Conservation (phyloP, 2,113 vertebrate genomes). For the Pelecanoides urinatrix region DNA sequence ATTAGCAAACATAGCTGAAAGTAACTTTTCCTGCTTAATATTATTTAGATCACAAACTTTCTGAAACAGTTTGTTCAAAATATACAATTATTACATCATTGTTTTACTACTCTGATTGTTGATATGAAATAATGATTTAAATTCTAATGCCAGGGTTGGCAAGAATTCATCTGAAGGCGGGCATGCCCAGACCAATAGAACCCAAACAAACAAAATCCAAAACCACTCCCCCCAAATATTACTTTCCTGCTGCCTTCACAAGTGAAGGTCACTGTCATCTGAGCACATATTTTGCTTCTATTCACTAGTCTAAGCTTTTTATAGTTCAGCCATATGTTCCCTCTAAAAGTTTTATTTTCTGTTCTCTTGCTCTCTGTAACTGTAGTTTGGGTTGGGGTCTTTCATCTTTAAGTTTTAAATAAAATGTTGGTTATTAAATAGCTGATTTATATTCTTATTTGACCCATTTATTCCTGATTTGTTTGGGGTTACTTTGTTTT, state of each 20-base stretch:
- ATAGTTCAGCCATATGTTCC: neutral
- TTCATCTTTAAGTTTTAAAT: neutral
- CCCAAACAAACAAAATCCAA: neutral
- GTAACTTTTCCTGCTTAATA: neutral
- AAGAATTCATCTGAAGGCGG: neutral
- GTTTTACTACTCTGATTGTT: neutral
- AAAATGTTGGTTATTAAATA: neutral
- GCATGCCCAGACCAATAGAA: neutral
- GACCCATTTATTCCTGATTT: neutral
- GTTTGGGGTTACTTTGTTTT: neutral
- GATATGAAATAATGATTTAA: neutral
- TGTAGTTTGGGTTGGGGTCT: neutral
- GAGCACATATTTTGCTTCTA: neutral
- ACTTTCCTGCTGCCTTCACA: neutral
- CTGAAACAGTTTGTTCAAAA: neutral
- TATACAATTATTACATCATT: fast-evolving
- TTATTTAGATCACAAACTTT: neutral
- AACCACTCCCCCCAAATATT: neutral
- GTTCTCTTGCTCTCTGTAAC: neutral
- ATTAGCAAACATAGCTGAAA: neutral
- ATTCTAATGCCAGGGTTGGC: neutral
- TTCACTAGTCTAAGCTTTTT: neutral
- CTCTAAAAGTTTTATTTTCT: neutral
- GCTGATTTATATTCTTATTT: neutral
- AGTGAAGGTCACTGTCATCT: neutral